Percentiles rank a stretch among this genome's conserved stretches.
phyloP scores from a whole-genome alignment of 2,888 invertebrate species.

The Pediacus dermestoides region DNA sequence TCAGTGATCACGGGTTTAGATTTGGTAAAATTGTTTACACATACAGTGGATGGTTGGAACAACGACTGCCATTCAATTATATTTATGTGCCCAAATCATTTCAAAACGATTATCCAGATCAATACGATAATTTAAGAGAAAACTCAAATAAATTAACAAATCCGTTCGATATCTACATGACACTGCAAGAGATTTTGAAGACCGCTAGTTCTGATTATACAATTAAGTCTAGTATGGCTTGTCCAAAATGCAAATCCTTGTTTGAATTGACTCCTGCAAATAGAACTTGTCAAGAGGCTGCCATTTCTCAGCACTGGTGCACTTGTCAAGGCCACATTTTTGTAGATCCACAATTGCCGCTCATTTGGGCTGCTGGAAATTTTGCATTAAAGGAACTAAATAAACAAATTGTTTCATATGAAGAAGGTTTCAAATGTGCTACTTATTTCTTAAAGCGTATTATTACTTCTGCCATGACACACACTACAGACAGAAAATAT shows the following conservation, averaged over 20 bases:
- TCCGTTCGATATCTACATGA: conserved; percentile 74
- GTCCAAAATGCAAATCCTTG: conserved; percentile 64
- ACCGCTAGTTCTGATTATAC: conserved; percentile 48
- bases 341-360: conserved; percentile 49
- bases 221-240: conserved; percentile 51
- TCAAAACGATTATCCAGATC: conserved; percentile 54
- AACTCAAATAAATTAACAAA: conserved; percentile 69
- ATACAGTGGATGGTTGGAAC: conserved; percentile 73
- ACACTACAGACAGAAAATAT: conserved; percentile 34
- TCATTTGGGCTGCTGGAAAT: conserved; percentile 54
- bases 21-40: conserved; percentile 68
- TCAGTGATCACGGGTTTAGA: conserved; percentile 78
- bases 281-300: conserved; percentile 66
- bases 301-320: conserved; percentile 71
- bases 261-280: conserved; percentile 57
- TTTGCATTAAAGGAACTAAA: conserved; percentile 47
- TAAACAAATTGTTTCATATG: conserved; percentile 21
- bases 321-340: conserved; percentile 62
- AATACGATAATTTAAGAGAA: conserved; percentile 54
- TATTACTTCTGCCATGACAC: conserved; percentile 27
- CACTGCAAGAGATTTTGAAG: conserved; percentile 61
- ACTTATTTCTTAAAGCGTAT: conserved; percentile 33
- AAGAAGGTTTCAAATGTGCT: conserved; percentile 29
- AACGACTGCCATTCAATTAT: conserved; percentile 71
- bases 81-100: conserved; percentile 65